These are phyloP conservation scores for Hydractinia symbiolongicarpus DNA, from an alignment of 30 jellyfish, hydroid and myxozoan species.

Conservation along the genomic window DNA sequence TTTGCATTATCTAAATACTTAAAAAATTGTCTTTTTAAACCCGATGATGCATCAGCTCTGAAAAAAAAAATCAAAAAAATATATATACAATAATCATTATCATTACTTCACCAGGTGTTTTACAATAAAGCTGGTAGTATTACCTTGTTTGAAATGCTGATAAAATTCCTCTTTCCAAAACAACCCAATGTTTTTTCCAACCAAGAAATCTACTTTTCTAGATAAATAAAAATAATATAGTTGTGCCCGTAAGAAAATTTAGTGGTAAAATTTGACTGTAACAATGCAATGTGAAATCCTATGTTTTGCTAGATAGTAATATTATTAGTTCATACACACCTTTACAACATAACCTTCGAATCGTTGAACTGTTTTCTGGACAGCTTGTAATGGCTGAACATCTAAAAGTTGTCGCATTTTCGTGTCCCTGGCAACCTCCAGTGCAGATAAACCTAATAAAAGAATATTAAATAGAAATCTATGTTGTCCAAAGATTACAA, in stretches of 20 bases:
- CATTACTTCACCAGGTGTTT: no score
- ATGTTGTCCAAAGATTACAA: background rate
- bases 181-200: slow-evolving; percentile 93
- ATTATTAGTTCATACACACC: slow-evolving; percentile 33
- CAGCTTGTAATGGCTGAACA: slow-evolving; percentile 98
- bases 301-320: background rate
- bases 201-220: slow-evolving; percentile 85
- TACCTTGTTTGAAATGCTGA: slow-evolving; percentile 85
- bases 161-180: slow-evolving; percentile 84
- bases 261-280: no score
- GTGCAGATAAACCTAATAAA: slow-evolving; percentile 67
- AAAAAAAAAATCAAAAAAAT: slow-evolving; percentile 2
- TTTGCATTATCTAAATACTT: slow-evolving; percentile 85
- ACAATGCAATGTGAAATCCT: no score
- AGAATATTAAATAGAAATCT: background rate
- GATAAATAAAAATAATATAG: background rate
- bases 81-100: no score
- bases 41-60: slow-evolving; percentile 98
- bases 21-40: slow-evolving; percentile 78
- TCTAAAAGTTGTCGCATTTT: slow-evolving; percentile 80
- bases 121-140: no score
- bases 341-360: slow-evolving; percentile 81
- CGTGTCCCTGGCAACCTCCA: slow-evolving; percentile 73
- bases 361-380: slow-evolving; percentile 88
- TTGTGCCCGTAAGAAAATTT: no score